phyloP scores from a whole-genome alignment of 2,113 vertebrate genomes.

The Pogonocichla stellata region DNA sequence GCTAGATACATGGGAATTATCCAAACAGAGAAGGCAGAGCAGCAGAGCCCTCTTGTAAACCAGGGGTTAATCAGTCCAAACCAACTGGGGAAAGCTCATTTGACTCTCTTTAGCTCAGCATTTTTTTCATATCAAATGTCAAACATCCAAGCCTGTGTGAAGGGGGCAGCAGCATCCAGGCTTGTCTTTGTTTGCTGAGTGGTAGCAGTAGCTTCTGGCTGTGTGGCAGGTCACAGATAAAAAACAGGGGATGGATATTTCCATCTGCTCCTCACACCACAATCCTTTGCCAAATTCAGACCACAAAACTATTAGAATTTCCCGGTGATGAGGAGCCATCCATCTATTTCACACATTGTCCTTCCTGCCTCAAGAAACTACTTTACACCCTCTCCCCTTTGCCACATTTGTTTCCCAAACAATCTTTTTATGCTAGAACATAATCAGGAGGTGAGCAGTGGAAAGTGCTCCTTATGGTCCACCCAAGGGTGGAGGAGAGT shows the following conservation, averaged over 20 bases:
- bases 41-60: neutral
- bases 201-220: neutral
- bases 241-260: neutral
- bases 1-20: neutral
- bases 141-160: neutral
- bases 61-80: neutral
- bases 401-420: neutral
- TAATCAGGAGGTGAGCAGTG: neutral
- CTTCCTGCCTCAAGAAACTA: neutral
- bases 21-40: neutral
- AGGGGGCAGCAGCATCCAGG: neutral
- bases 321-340: neutral
- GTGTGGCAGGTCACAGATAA: neutral
- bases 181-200: neutral
- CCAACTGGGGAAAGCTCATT: neutral
- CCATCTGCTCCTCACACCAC: neutral
- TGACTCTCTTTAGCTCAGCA: neutral
- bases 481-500: neutral
- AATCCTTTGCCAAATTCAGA: neutral
- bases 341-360: neutral
- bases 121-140: neutral
- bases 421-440: neutral
- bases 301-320: neutral
- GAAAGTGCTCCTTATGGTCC: neutral
- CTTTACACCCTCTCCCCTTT: neutral